A percentile compares a stretch with the other conserved stretches of the same genome.
Conservation (phyloP, 2,888 invertebrate species). For the Ormyrus rosae region DNA sequence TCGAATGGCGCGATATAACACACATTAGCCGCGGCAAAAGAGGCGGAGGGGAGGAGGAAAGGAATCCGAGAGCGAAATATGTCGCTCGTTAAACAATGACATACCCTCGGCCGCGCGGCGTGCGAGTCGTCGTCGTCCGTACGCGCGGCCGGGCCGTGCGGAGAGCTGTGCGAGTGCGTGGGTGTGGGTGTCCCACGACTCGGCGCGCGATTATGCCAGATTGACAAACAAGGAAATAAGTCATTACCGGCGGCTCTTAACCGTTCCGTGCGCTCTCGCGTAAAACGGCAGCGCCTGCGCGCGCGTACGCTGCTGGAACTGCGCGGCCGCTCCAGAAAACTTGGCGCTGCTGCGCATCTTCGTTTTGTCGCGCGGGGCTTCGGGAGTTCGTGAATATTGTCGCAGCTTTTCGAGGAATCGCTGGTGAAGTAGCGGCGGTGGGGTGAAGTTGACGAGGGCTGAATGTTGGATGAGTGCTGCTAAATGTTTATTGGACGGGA, state of each 20-base stretch:
- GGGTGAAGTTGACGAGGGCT: too few species aligned
- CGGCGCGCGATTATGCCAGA: slow-evolving; percentile 58
- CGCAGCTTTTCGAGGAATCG: not conserved
- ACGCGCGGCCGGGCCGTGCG: not conserved
- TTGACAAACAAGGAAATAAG: slow-evolving; percentile 66
- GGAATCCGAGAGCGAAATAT: too few species aligned
- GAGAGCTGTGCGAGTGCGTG: slow-evolving; percentile 15
- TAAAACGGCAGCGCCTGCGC: slow-evolving; percentile 9
- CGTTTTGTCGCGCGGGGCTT: not conserved
- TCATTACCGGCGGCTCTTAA: slow-evolving; percentile 58
- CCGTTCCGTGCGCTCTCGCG: slow-evolving; percentile 22
- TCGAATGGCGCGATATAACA: too few species aligned
- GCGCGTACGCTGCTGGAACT: not conserved
- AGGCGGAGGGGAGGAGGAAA: too few species aligned
- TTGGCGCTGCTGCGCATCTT: not conserved
- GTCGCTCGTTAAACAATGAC: slow-evolving; percentile 53
- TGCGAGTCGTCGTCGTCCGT: too few species aligned
- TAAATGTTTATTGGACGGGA: too few species aligned
- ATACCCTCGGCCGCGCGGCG: too few species aligned
- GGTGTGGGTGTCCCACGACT: slow-evolving; percentile 55
- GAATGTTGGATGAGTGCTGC: too few species aligned
- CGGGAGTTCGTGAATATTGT: not conserved
- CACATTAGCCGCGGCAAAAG: too few species aligned
- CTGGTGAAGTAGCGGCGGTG: too few species aligned
- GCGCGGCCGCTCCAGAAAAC: slow-evolving; percentile 24